These are phyloP conservation scores for Ormia ochracea DNA, from an alignment of 2,888 invertebrate species.

Conservation along the genomic window DNA sequence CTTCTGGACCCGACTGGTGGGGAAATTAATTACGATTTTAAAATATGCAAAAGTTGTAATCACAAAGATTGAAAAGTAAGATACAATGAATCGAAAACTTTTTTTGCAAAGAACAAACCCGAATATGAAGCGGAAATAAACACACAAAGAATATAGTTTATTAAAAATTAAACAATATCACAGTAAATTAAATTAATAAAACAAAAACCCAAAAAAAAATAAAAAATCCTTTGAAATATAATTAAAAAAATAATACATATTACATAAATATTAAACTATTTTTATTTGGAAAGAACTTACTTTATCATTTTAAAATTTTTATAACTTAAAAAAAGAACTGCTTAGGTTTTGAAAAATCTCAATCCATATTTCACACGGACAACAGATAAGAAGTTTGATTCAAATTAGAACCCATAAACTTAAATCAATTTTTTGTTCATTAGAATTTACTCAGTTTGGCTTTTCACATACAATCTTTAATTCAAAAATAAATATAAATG, in stretches of 20 bases:
- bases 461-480: conserved; percentile 40
- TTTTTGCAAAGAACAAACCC: conserved; percentile 9
- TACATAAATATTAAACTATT: conserved; percentile 47
- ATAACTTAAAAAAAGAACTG: conserved; percentile 1
- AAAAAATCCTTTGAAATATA: conserved; percentile 54
- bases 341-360: conserved; percentile 23
- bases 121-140: conserved; percentile 41
- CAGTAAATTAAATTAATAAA: conserved; percentile 51
- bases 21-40: conserved; percentile 71
- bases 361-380: conserved; percentile 17
- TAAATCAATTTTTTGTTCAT: conserved; percentile 4
- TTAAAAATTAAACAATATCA: conserved; percentile 53
- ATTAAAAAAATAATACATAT: conserved; percentile 46
- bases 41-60: conserved; percentile 36
- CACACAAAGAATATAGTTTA: conserved; percentile 50
- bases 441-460: conserved; percentile 9
- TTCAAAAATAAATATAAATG: conserved; percentile 52
- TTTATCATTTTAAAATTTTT: conserved; percentile 25
- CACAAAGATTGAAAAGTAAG: conserved; percentile 50
- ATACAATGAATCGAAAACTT: conserved; percentile 12
- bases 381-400: conserved; percentile 18
- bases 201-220: conserved; percentile 36
- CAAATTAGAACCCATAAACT: conserved; percentile 9
- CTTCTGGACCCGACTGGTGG: conserved; percentile 78
- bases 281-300: conserved; percentile 51